phyloP scores from a whole-genome alignment of 2,797 vertebrate genomes.

The Pelobates cultripes region DNA sequence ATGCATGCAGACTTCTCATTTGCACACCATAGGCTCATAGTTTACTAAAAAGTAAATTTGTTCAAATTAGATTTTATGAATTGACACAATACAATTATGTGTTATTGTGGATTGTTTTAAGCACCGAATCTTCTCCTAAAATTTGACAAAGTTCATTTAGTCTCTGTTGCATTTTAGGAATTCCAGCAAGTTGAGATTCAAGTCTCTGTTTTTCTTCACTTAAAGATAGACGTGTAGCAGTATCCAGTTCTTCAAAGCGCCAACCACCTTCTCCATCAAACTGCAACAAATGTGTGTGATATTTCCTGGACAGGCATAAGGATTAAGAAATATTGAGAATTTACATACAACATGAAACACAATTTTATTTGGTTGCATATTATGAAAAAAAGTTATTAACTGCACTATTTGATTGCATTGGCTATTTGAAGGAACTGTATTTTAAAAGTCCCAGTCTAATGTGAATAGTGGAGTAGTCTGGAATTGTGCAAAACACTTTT shows the following conservation, averaged over 20 bases:
- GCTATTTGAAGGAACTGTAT: too few relatives aligned
- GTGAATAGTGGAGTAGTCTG: too few relatives aligned
- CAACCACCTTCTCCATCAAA: slow-evolving; percentile 97
- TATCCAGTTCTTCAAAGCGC: slow-evolving; percentile 95
- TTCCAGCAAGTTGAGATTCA: slow-evolving; percentile 91
- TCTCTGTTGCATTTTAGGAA: slow-evolving; percentile 96
- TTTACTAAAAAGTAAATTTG: slow-evolving; percentile 55
- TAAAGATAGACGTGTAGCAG: slow-evolving; percentile 89
- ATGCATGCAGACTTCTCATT: slow-evolving; percentile 64
- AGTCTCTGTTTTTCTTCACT: slow-evolving; percentile 97
- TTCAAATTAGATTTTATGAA: slow-evolving; percentile 64
- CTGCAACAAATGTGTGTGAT: slow-evolving; percentile 96
- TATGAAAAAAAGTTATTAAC: too few relatives aligned
- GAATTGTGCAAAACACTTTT: too few relatives aligned
- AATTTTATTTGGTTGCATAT: too few relatives aligned
- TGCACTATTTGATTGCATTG: too few relatives aligned
- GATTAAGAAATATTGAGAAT: not conserved
- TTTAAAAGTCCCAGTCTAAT: too few relatives aligned
- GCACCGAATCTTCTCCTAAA: slow-evolving; percentile 95
- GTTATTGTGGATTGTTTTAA: slow-evolving; percentile 80
- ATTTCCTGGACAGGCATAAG: slow-evolving; percentile 83
- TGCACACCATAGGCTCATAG: slow-evolving; percentile 56
- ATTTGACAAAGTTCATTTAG: slow-evolving; percentile 96
- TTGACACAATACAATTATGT: slow-evolving; percentile 66
- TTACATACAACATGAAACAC: not conserved